Conservation (phyloP, 2,888 invertebrate genomes). For the Caradrina clavipalpis region DNA sequence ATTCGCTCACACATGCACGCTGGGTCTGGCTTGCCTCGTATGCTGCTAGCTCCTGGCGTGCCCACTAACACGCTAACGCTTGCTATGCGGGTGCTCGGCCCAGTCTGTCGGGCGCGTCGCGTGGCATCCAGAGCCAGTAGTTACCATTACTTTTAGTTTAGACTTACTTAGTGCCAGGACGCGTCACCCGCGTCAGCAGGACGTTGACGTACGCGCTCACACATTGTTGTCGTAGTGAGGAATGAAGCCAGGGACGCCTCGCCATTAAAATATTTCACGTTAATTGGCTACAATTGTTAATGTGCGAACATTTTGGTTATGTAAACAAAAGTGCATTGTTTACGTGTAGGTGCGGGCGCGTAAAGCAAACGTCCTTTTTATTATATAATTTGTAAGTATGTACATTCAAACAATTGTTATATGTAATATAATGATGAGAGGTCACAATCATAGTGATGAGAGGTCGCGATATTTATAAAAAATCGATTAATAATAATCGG, state of each 20-base stretch:
- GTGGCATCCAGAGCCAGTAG: constrained; percentile 58
- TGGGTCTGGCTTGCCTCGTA: no score
- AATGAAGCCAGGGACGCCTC: neutral
- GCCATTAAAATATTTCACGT: neutral
- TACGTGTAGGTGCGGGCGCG: constrained; percentile 18
- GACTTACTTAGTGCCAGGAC: constrained; percentile 39
- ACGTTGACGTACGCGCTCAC: constrained; percentile 32
- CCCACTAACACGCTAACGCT: neutral
- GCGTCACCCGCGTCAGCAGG: constrained; percentile 2
- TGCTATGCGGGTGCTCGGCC: no score
- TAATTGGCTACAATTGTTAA: constrained; percentile 12
- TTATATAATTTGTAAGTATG: constrained; percentile 36
- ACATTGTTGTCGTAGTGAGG: neutral
- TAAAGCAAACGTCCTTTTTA: constrained; percentile 31
- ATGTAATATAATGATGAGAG: constrained; percentile 3
- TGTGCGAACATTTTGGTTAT: constrained; percentile 3
- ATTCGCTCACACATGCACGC: no score
- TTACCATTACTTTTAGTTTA: constrained; percentile 63
- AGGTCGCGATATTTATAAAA: constrained; percentile 5
- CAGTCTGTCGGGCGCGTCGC: neutral
- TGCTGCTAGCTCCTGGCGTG: no score
- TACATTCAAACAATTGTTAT: constrained; percentile 17
- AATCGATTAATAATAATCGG: neutral
- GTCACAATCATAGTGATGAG: constrained; percentile 35
- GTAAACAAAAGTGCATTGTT: constrained; percentile 13